Evolutionary conservation across 2,113 vertebrate genomes (phyloP), one percentile per base, ranked within the genome.

Genomic region (Lophotis ruficrista): DNA sequence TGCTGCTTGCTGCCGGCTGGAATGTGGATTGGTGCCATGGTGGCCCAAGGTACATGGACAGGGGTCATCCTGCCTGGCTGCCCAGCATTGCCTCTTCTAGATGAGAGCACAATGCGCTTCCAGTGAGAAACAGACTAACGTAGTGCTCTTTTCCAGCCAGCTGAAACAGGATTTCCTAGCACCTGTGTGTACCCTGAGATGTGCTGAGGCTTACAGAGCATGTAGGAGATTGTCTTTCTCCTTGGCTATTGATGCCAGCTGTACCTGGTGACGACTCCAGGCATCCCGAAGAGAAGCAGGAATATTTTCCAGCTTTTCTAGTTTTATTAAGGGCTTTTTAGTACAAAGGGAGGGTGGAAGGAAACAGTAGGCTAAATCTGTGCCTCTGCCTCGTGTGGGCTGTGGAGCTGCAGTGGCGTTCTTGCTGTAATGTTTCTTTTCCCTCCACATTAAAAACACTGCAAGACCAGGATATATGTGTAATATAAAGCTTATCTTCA

Each of bases 181-280:
- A 35, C 17, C 20, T 56, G 3, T 3, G 2, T 7, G 17, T 62
- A 72, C 35, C 14, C 27, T 78, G 10, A 53, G 51, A 45, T 1
- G 4, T 72, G 24, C 37, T 51, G 41, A 60, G 30, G 10, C 25
- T 41, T 71, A 51, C 24, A 37, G 12, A 53, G 21, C 30, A 5
- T 1, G 2, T 24, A 66, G 30, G 7, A 50, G 10, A 45, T 31
- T 65, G 35, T 41, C 41, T 30, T 71, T 65, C 35, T 73, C 11
- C 68, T 62, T 87, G 66, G 23, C 3, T 66, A 12, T 30, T 47
- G 22, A 30, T 27, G 25, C n/a, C 71, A 75, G 22, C 1, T 1
- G 12, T 53, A 53, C 41, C 27, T 56, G 28, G 8, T 78, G 15
- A 17, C 0, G 1, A 8, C 6, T 87, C 30, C 0, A 2, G 56